Conservation (phyloP, 2,797 vertebrate genomes). For the Euthynnus affinis region DNA sequence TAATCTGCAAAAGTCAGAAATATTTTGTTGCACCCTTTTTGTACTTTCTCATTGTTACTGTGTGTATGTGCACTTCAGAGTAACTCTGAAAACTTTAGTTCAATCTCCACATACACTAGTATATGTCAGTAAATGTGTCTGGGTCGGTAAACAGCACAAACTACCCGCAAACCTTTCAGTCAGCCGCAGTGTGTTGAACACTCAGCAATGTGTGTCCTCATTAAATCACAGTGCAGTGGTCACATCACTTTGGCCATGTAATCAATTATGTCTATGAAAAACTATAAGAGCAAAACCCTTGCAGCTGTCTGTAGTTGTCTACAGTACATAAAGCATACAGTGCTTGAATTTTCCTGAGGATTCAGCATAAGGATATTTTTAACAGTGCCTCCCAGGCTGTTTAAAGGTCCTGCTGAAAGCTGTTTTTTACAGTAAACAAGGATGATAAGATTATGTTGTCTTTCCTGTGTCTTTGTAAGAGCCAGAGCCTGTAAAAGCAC, state of each 20-base stretch:
- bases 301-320: constrained; percentile 4
- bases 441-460: neutral
- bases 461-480: neutral
- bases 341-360: neutral
- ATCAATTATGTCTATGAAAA: neutral
- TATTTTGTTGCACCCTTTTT: neutral
- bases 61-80: neutral
- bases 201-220: constrained; percentile 7
- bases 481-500: neutral
- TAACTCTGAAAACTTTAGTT: neutral
- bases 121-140: neutral
- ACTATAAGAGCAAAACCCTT: neutral
- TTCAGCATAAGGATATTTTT: constrained; percentile 8
- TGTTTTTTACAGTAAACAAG: constrained; percentile 22
- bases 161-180: neutral
- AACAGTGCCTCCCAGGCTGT: constrained; percentile 1
- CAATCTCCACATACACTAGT: neutral
- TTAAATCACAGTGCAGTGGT: constrained; percentile 3
- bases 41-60: neutral
- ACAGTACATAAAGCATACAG: neutral
- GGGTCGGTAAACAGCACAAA: neutral
- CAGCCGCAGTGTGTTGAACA: neutral
- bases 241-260: neutral
- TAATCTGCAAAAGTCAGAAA: neutral
- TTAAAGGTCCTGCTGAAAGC: constrained; percentile 19